A percentile compares a stretch with the other conserved stretches of the same genome.
These are phyloP conservation scores for Nothocercus nigrocapillus DNA, from an alignment of 2,113 vertebrate species.

Conservation along the genomic window DNA sequence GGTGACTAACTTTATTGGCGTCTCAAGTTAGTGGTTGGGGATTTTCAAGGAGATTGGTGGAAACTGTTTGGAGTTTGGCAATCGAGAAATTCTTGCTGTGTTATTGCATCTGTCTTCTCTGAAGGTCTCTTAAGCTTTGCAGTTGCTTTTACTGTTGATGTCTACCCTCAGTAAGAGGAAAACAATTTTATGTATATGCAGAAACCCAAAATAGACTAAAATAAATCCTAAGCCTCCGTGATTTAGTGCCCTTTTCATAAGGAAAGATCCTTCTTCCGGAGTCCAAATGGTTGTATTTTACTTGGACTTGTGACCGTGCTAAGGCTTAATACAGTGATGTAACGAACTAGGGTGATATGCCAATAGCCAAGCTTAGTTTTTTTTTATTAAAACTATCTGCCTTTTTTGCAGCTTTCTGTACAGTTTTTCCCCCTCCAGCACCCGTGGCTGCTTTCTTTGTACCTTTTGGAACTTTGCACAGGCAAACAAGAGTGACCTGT, in stretches of 20 bases:
- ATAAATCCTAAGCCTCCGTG: background rate
- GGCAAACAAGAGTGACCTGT: background rate
- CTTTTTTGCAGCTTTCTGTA: background rate
- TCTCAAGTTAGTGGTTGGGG: background rate
- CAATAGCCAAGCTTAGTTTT: background rate
- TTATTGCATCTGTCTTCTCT: conserved; percentile 1
- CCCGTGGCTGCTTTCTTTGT: background rate
- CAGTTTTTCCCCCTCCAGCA: background rate
- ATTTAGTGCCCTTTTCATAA: background rate
- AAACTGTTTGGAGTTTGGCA: background rate
- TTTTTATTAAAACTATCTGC: background rate
- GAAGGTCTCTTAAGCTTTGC: background rate
- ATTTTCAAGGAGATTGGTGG: background rate
- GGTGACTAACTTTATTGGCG: background rate
- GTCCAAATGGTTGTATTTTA: background rate
- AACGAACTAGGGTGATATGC: background rate
- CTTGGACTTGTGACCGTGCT: background rate
- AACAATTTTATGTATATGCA: background rate
- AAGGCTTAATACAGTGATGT: background rate
- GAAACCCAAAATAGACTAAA: background rate
- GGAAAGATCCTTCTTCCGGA: background rate
- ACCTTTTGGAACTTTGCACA: background rate
- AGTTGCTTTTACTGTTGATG: background rate
- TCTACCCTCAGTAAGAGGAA: background rate
- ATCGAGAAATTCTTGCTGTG: background rate